Conservation (phyloP, 2,888 invertebrate species). For the Conomelus anceps region DNA sequence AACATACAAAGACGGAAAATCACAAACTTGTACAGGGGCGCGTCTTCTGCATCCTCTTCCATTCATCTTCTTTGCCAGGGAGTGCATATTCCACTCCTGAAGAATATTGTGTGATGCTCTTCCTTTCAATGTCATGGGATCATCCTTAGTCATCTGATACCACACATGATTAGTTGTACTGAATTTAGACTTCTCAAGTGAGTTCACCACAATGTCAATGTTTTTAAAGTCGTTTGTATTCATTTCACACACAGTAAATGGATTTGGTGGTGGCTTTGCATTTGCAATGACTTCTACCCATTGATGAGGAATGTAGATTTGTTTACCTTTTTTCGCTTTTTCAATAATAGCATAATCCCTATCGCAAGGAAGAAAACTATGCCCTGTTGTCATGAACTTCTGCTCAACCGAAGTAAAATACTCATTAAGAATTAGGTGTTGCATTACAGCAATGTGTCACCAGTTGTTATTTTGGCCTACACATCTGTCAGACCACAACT, state of each 20-base stretch:
- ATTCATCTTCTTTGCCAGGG: background rate
- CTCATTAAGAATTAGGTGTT: constrained; percentile 19
- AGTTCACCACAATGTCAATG: background rate
- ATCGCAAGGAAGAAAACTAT: constrained; percentile 32
- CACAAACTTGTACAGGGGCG: background rate
- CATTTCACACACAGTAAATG: constrained; percentile 8
- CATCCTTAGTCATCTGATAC: constrained; percentile 27
- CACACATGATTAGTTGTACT: constrained; percentile 30
- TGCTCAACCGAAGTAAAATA: constrained; percentile 33
- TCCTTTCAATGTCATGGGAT: constrained; percentile 21
- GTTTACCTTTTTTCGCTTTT: constrained; percentile 24
- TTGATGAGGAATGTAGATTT: constrained; percentile 29
- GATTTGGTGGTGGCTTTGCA: constrained; percentile 21
- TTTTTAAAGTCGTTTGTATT: constrained; percentile 22
- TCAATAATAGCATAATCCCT: constrained; percentile 27
- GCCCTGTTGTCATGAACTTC: constrained; percentile 32
- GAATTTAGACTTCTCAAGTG: constrained; percentile 21
- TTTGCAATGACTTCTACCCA: constrained; percentile 29
- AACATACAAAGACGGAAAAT: background rate
- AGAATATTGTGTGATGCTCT: constrained; percentile 23
- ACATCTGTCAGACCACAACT: constrained; percentile 33
- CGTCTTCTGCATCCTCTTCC: background rate
- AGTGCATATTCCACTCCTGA: background rate
- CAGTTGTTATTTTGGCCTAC: constrained; percentile 35
- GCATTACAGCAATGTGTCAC: constrained; percentile 21